Evolutionary conservation across 2,888 invertebrate species (phyloP), one percentile per base, ranked within the genome.

Genomic region (Diadegma fenestrale): DNA sequence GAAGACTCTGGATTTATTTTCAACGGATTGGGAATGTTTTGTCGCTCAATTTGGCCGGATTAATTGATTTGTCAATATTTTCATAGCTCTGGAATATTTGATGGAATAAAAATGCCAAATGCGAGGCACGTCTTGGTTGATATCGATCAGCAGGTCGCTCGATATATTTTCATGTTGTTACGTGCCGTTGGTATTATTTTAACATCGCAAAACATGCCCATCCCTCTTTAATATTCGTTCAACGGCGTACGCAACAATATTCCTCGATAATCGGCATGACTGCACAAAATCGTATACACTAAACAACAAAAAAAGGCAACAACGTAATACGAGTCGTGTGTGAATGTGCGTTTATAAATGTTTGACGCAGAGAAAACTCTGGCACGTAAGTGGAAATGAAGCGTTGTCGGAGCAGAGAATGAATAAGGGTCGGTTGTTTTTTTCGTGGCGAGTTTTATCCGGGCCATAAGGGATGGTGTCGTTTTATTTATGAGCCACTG

Each of bases 351-450:
- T 76, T n/a, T 37, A 41, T 19, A 64, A 22, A 41, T 37, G 61
- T 48, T 43, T 48, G 30, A 51, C 43, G 37, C 22, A 43, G 2
- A 51, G 75, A 37, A 37, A n/a, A 6, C 17, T 48, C 14, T 76
- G 30, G 75, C 69, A 79, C 69, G 68, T 48, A 69, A 68, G 43
- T n/a, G 66, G 41, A 68, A 73, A 68, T 33, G 61, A 80, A 72
- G 58, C 48, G 45, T n/a, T 12, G 17, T 72, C 58, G 58, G 45
- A 48, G 58, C 10, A n/a, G n/a, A n/a, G 22, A 33, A 51, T 45
- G 54, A 64, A 66, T 37, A 71, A 37, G 61, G 22, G 17, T 45
- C 14, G 30, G 30, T 37, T 19, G 22, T 64, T 33, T 76, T 26
- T 58, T 69, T 68, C 19, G 22, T 22, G 26, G 51, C 33, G 4